phyloP scores from a whole-genome alignment of 2,888 invertebrate genomes.

The Pachydiplax longipennis region DNA sequence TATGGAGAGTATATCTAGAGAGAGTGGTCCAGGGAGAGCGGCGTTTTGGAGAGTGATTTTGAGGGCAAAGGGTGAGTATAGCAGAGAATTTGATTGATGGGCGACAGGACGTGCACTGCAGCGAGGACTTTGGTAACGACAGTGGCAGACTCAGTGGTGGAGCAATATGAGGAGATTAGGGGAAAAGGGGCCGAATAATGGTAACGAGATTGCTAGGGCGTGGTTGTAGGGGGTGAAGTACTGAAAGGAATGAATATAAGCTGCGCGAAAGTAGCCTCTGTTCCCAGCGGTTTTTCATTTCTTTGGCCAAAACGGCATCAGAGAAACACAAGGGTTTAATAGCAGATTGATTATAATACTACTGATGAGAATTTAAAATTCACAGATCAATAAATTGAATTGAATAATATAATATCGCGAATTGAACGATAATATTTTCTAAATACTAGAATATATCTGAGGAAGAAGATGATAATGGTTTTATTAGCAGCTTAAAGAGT shows the following conservation, averaged over 20 bases:
- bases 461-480: too few species aligned
- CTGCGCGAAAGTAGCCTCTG: not conserved
- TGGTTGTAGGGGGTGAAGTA: not conserved
- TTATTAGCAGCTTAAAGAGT: too few species aligned
- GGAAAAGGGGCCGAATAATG: not conserved
- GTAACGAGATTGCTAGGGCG: not conserved
- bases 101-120: not conserved
- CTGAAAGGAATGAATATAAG: not conserved
- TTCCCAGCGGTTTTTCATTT: too few species aligned
- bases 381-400: too few species aligned
- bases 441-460: too few species aligned
- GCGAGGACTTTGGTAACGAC: slow-evolving; percentile 5
- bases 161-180: not conserved
- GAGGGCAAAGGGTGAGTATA: not conserved
- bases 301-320: too few species aligned
- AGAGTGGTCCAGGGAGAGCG: not conserved
- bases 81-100: slow-evolving; percentile 15
- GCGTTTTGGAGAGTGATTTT: not conserved
- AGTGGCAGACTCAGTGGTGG: slow-evolving; percentile 10
- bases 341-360: too few species aligned
- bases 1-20: not conserved
- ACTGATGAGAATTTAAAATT: too few species aligned
- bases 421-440: too few species aligned
- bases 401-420: too few species aligned
- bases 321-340: too few species aligned